Percentiles rank a stretch among this genome's conserved stretches.
phyloP scores from a whole-genome alignment of 2,888 invertebrate genomes.

The Netelia virgata region DNA sequence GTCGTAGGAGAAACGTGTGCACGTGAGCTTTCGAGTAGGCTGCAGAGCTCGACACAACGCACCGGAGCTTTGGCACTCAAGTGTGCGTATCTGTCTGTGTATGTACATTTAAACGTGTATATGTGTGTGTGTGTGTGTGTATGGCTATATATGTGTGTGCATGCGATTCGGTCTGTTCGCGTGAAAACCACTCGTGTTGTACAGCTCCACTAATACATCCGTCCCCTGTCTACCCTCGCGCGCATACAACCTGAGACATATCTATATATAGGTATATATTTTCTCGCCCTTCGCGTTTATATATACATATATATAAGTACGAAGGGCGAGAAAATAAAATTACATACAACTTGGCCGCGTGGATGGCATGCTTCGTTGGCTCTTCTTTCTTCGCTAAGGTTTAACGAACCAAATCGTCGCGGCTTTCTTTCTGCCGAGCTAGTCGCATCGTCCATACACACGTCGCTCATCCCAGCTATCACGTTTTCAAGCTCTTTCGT shows the following conservation, averaged over 20 bases:
- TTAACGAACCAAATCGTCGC: constrained; percentile 78
- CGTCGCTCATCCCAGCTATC: not conserved
- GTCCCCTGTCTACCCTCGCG: not conserved
- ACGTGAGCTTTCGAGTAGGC: not conserved
- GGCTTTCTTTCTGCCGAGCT: constrained; percentile 70
- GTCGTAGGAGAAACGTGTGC: not conserved
- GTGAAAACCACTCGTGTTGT: constrained; percentile 5
- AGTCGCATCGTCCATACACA: not conserved
- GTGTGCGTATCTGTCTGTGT: not conserved
- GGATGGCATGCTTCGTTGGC: constrained; percentile 66
- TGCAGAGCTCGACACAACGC: not conserved
- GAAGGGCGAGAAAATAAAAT: constrained; percentile 52
- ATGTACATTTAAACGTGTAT: not conserved
- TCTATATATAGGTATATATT: not conserved
- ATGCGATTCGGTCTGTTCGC: not conserved
- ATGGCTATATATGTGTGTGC: no score
- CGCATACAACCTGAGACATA: not conserved
- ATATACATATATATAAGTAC: not conserved
- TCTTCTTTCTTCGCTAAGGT: constrained; percentile 73
- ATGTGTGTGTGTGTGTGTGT: not conserved
- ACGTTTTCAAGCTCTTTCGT: not conserved
- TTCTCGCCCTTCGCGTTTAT: no score
- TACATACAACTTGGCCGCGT: constrained; percentile 47
- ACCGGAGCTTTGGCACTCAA: not conserved
- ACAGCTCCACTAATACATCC: not conserved